These are phyloP conservation scores for Oplegnathus fasciatus DNA, from an alignment of 2,113 vertebrate genomes.

Conservation along the genomic window DNA sequence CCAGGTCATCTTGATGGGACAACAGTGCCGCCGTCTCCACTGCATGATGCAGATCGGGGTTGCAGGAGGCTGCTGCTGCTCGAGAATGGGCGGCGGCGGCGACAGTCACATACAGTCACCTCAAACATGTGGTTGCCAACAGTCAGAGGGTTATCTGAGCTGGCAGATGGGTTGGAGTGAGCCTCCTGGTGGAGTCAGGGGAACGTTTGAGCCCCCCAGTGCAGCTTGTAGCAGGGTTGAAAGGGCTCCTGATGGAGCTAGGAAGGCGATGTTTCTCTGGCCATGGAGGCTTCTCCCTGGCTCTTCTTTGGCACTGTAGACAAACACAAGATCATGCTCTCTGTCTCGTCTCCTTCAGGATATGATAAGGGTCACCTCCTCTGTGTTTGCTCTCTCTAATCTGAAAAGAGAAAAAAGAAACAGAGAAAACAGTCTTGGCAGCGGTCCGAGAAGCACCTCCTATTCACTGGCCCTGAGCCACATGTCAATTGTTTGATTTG, in stretches of 20 bases:
- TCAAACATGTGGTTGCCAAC: constrained; percentile 83
- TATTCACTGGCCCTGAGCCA: constrained; percentile 44
- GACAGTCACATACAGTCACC: constrained; percentile 75
- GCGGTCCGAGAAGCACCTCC: constrained; percentile 15
- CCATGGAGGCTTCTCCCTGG: constrained; percentile 58
- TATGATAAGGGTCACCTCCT: constrained; percentile 59
- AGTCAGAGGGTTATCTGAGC: constrained; percentile 79
- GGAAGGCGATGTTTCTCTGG: constrained; percentile 57
- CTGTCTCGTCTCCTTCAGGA: constrained; percentile 69
- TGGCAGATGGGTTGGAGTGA: constrained; percentile 69
- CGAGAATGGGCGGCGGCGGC: constrained; percentile 71
- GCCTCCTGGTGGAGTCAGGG: constrained; percentile 86
- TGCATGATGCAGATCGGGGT: constrained; percentile 93
- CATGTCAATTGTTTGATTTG: constrained; percentile 43
- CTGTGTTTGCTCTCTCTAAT: constrained; percentile 59
- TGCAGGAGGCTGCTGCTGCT: constrained; percentile 79
- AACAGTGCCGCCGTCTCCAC: constrained; percentile 97
- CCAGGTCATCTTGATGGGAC: constrained; percentile 97
- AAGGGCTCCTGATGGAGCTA: constrained; percentile 84
- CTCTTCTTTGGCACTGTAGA: constrained; percentile 66
- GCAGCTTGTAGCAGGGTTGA: constrained; percentile 78
- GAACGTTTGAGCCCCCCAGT: constrained; percentile 75
- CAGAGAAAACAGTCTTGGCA: constrained; percentile 55
- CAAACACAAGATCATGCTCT: constrained; percentile 69
- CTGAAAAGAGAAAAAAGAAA: constrained; percentile 71